Percentiles rank a stretch among this genome's conserved stretches.
Evolutionary conservation across 1,140 invertebrate species (phyloP).

Genomic region (Zophobas atratus): DNA sequence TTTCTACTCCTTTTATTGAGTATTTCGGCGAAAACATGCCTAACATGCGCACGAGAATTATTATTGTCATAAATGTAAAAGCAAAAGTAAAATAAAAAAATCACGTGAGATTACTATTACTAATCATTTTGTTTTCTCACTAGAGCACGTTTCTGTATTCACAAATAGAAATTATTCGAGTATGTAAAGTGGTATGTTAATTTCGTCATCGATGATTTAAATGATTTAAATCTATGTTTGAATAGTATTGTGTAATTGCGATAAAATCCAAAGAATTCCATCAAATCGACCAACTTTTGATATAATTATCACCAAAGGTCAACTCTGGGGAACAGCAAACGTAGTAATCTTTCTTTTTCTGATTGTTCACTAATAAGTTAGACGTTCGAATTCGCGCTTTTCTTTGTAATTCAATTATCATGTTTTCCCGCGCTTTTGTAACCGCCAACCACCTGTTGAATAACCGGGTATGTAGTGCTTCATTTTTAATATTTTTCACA

Average conservation of each 20-base stretch:
- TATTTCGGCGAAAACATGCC: no score
- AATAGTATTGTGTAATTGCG: no score
- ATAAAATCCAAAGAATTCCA: no score
- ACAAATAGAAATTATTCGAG: not conserved
- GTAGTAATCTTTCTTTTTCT: slow-evolving; percentile 21
- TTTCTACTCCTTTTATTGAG: no score
- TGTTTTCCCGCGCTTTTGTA: slow-evolving; percentile 56
- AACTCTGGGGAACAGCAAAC: not conserved
- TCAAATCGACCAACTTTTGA: no score
- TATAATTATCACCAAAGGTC: not conserved
- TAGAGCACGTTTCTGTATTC: not conserved
- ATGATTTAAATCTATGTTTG: no score
- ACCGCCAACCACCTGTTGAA: slow-evolving; percentile 56
- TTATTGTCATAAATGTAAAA: no score
- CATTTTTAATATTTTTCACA: slow-evolving; percentile 7
- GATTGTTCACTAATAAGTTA: not conserved
- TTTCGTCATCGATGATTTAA: not conserved
- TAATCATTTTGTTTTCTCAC: not conserved
- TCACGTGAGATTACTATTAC: not conserved
- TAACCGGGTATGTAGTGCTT: slow-evolving; percentile 45
- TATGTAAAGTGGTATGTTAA: not conserved
- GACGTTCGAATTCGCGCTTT: not conserved
- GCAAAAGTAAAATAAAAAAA: no score
- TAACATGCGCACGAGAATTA: no score
- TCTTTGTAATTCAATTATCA: slow-evolving; percentile 45